A percentile compares a stretch with the other conserved stretches of the same genome.
These are phyloP conservation scores for Brachionus calyciflorus DNA, from an alignment of 1,140 invertebrate genomes.

Conservation along the genomic window DNA sequence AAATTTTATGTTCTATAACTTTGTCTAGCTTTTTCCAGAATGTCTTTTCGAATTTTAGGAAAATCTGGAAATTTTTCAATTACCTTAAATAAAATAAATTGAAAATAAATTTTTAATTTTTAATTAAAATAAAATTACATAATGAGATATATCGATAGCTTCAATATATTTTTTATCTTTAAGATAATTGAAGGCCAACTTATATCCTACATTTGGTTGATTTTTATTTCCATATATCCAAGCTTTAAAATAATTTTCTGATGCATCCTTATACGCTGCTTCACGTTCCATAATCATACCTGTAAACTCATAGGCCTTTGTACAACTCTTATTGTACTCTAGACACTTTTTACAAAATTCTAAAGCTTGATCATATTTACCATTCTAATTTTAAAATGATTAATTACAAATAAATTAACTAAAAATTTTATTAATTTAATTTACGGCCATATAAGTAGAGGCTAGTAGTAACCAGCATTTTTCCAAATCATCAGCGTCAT, in stretches of 20 bases:
- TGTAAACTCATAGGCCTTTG: slow-evolving; percentile 82
- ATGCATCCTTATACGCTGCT: slow-evolving; percentile 81
- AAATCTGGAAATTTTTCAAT: slow-evolving; percentile 79
- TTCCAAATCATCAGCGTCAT: slow-evolving; percentile 89
- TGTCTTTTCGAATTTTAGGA: slow-evolving; percentile 84
- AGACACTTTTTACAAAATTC: slow-evolving; percentile 77
- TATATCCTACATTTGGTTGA: slow-evolving; percentile 73
- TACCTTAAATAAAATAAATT: slow-evolving; percentile 59
- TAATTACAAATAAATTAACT: neutral
- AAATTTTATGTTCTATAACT: slow-evolving; percentile 67
- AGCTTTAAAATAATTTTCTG: slow-evolving; percentile 75
- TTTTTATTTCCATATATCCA: slow-evolving; percentile 76
- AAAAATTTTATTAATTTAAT: slow-evolving; percentile 22
- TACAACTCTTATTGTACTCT: slow-evolving; percentile 78
- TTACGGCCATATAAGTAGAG: slow-evolving; percentile 80
- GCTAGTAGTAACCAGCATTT: slow-evolving; percentile 86
- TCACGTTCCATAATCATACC: slow-evolving; percentile 86
- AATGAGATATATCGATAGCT: slow-evolving; percentile 77
- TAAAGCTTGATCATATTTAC: slow-evolving; percentile 79
- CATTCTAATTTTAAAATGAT: slow-evolving; percentile 60
- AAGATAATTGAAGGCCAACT: slow-evolving; percentile 83
- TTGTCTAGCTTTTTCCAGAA: slow-evolving; percentile 85
- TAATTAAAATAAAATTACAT: slow-evolving; percentile 60
- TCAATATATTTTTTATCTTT: slow-evolving; percentile 85
- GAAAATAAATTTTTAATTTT: neutral